Evolutionary conservation across 2,888 invertebrate genomes (phyloP), one percentile per base, ranked within the genome.

Genomic region (Agonum fuliginosum): DNA sequence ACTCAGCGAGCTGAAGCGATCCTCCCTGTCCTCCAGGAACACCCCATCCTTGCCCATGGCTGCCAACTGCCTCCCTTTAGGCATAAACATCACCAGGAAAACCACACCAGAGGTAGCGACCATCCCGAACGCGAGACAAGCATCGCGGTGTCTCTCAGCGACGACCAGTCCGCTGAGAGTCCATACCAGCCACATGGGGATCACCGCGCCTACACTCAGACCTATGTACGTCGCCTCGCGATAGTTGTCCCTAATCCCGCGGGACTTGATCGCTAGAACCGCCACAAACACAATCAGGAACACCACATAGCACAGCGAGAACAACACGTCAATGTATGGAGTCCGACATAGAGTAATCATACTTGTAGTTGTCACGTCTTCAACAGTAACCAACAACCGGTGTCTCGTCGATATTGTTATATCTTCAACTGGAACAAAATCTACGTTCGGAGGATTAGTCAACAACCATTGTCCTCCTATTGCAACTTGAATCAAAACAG

Each of bases 221-320:
- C 96, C 97, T 82, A 97, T 97, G 87, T 96, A 97, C 34, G 95
- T 94, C 54, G 97, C 95, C 87, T 97, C 97, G 69, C 97, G 91
- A 86, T 97, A 96, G 88, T 97, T 97, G 87, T 97, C 97, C 76
- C 96, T 92, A 79, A 97, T 96, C 69, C 95, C 94, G 43, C 95
- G 91, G 71, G 97, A 95, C 83, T 95, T 92, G 80, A 96, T 90
- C 71, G 97, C 95, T 82, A 97, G 89, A 75, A 95, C 91, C 78
- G 95, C 93, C 77, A 96, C 96, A 83, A 96, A 93, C 65, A 95
- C 88, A 81, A 97, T 93, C 78, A 97, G 89, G 84, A 95, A 93
- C 81, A 95, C 93, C 70, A 96, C 94, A 88, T 98, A 93, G 83
- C 94, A 91, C 80, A 96, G 88, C 24, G 95, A 95, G 81, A 95